These are phyloP conservation scores for Pseudopipra pipra DNA, from an alignment of 2,113 vertebrate genomes.

Conservation along the genomic window DNA sequence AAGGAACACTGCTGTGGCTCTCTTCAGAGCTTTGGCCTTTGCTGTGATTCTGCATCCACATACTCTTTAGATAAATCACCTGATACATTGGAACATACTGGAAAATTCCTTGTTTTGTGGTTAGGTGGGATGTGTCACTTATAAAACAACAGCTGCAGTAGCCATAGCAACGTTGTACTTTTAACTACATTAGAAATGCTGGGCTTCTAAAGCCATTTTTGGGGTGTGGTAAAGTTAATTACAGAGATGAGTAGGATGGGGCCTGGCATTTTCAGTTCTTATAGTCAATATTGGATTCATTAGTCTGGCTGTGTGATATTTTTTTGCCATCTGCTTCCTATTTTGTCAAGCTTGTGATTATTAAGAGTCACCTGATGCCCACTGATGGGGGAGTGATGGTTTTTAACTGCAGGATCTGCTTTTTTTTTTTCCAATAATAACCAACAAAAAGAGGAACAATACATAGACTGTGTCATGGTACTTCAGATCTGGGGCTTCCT, in stretches of 20 bases:
- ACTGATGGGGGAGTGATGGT: not conserved
- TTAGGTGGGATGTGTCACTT: slow-evolving; percentile 16
- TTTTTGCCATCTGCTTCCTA: slow-evolving; percentile 43
- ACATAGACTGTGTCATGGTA: not conserved
- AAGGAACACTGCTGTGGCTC: not conserved
- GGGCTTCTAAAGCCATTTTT: slow-evolving; percentile 5
- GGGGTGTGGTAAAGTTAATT: not conserved
- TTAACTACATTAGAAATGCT: not conserved
- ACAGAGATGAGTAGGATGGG: slow-evolving; percentile 19
- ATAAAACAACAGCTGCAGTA: slow-evolving; percentile 38
- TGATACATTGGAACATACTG: not conserved
- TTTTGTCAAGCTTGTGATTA: slow-evolving; percentile 14
- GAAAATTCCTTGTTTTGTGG: not conserved
- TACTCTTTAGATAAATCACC: not conserved
- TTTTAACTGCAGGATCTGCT: not conserved
- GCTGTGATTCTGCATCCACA: not conserved
- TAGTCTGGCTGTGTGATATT: not conserved
- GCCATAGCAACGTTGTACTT: slow-evolving; percentile 58
- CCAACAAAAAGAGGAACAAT: not conserved
- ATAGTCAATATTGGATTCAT: slow-evolving; percentile 43
- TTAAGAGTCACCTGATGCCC: slow-evolving; percentile 1
- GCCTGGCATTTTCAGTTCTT: slow-evolving; percentile 56
- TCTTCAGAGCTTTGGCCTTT: not conserved
- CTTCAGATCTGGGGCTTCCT: not conserved
- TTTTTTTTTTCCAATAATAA: not conserved